Evolutionary conservation across 2,113 vertebrate genomes (phyloP), one percentile per base, ranked within the genome.

Genomic region (Mus pahari): DNA sequence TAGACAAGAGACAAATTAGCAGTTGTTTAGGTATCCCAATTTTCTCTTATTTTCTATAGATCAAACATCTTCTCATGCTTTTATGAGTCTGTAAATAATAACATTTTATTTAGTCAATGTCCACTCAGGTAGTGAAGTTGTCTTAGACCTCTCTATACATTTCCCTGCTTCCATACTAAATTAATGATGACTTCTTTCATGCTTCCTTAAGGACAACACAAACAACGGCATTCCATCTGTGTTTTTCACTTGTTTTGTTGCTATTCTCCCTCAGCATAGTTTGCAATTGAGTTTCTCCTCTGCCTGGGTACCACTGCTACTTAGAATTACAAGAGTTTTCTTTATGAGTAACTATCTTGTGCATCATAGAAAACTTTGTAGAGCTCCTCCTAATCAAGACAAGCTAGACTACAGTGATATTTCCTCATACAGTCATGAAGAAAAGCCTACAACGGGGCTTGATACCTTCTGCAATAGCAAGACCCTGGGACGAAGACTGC

Each of bases 51-150:
- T 83, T 93, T 82, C 58, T 16, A 42, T 5, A 79, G 36, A 82
- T 81, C n/a, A 96, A 39, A 74, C 19, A 66, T 91, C 79, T 91
- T 89, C 24, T 86, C 73, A 14, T 90, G 48, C 36, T 83, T 36
- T 93, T 93, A 53, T 4, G 9, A 78, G 73, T 91, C 31, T 48
- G 28, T 70, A 81, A 84, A 75, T 19, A 33, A 16, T 42, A 91
- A n/a, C 20, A 17, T 71, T 93, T 93, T 55, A 74, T 81, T 89
- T 68, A 68, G 26, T 86, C 53, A 75, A 84, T 7, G 82, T 19
- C 12, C 84, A 31, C 16, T 84, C 16, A n/a, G 66, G 19, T 71
- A 89, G 31, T 93, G 58, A 86, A 45, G 68, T 93, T 91, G 50
- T 53, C 48, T 39, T 60, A 53, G 45, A 14, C 50, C 71, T 95